Percentiles rank a stretch among this genome's conserved stretches.
Conservation (phyloP, 2,888 invertebrate genomes). For the Octodonta nipae region DNA sequence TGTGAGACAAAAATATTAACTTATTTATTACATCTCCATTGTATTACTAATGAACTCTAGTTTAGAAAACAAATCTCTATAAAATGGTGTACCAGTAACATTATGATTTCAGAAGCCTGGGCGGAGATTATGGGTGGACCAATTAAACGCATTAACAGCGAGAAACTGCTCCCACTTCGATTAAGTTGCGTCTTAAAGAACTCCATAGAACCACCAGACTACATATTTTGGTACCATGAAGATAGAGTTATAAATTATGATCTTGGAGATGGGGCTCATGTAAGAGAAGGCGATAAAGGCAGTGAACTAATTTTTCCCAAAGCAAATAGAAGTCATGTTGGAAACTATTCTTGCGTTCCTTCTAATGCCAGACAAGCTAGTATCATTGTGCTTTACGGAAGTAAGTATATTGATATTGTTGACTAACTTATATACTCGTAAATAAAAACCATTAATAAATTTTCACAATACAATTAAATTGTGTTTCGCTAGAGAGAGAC, state of each 20-base stretch:
- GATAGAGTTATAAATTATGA: conserved; percentile 78
- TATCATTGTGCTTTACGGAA: conserved; percentile 40
- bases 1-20: too few species aligned
- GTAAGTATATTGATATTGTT: conserved; percentile 4
- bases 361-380: conserved; percentile 64
- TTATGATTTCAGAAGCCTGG: conserved; percentile 56
- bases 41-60: too few species aligned
- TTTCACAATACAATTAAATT: too few species aligned
- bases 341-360: conserved; percentile 70
- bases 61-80: too few species aligned
- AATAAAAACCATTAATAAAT: too few species aligned
- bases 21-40: too few species aligned
- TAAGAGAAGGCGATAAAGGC: conserved; percentile 36
- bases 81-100: too few species aligned
- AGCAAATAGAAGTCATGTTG: conserved; percentile 50
- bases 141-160: conserved; percentile 11
- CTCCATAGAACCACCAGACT: conserved; percentile 55
- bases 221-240: conserved; percentile 73
- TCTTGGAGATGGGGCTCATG: conserved; percentile 45
- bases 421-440: not conserved
- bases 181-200: conserved; percentile 56
- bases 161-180: conserved; percentile 49
- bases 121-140: conserved; percentile 56
- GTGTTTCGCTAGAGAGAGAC: too few species aligned
- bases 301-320: conserved; percentile 39